A percentile compares a stretch with the other conserved stretches of the same genome.
Evolutionary conservation across 2,113 vertebrate species (phyloP).

Genomic region (Ameiurus melas): DNA sequence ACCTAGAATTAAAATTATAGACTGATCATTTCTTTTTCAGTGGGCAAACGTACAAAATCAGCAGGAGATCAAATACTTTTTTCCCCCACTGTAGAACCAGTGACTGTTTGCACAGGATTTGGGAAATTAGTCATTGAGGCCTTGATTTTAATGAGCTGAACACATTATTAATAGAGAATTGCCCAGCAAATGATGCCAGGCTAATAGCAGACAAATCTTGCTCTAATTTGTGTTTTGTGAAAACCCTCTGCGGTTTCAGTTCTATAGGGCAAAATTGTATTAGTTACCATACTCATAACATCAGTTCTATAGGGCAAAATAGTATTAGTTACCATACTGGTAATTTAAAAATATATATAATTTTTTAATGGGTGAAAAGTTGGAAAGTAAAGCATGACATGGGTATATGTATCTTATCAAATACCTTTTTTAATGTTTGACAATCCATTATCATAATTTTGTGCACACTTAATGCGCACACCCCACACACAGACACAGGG

Average conservation of each 20-base stretch:
- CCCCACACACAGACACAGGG: neutral
- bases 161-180: neutral
- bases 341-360: too few species aligned
- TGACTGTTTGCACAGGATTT: neutral
- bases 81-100: neutral
- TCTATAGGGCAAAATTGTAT: neutral
- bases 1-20: too few species aligned
- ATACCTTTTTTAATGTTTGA: neutral
- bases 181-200: too few species aligned
- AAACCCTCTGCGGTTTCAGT: neutral
- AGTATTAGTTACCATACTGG: neutral
- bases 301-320: neutral
- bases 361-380: neutral
- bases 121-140: neutral
- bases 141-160: neutral
- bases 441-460: conserved; percentile 1
- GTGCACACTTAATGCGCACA: neutral
- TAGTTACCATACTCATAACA: neutral
- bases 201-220: neutral
- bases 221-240: neutral
- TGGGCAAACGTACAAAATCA: too few species aligned
- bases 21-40: too few species aligned
- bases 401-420: conserved; percentile 4
- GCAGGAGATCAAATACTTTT: too few species aligned
- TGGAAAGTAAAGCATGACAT: neutral